Conservation (phyloP, 2,797 vertebrate species). For the Diglossa cyanea region DNA sequence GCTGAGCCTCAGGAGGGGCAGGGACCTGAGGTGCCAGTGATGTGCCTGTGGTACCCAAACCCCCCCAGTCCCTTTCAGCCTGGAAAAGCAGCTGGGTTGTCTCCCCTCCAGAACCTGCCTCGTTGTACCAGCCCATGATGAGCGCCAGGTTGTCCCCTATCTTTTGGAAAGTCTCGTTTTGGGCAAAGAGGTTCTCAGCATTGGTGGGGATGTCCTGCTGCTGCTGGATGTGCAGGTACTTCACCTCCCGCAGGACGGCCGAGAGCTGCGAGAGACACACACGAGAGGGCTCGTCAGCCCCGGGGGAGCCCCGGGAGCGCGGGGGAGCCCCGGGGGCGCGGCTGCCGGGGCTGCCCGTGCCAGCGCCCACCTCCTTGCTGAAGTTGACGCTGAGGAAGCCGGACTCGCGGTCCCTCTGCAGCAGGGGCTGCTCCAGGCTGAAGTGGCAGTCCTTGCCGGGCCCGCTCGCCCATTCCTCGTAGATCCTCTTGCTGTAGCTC, state of each 20-base stretch:
- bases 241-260: constrained; percentile 76
- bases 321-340: fast-evolving
- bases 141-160: constrained; percentile 77
- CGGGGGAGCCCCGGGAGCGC: too few relatives aligned
- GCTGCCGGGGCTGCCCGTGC: fast-evolving
- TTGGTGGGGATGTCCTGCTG: constrained; percentile 65
- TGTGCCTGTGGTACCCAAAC: fast-evolving
- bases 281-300: too few relatives aligned
- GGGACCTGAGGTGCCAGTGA: fast-evolving
- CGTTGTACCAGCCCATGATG: constrained; percentile 80
- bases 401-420: constrained; percentile 10
- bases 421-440: constrained; percentile 77
- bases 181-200: constrained; percentile 65
- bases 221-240: constrained; percentile 77
- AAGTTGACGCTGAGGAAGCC: constrained; percentile 74
- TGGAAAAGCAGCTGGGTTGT: not conserved
- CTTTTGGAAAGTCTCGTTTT: constrained; percentile 71
- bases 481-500: constrained; percentile 17
- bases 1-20: not conserved
- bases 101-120: constrained; percentile 61
- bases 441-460: constrained; percentile 72
- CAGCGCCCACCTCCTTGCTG: constrained; percentile 72
- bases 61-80: not conserved
- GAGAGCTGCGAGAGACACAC: constrained; percentile 55
- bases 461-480: constrained; percentile 52